These are phyloP conservation scores for Diceros bicornis DNA, from an alignment of 2,797 vertebrate genomes.

Conservation along the genomic window DNA sequence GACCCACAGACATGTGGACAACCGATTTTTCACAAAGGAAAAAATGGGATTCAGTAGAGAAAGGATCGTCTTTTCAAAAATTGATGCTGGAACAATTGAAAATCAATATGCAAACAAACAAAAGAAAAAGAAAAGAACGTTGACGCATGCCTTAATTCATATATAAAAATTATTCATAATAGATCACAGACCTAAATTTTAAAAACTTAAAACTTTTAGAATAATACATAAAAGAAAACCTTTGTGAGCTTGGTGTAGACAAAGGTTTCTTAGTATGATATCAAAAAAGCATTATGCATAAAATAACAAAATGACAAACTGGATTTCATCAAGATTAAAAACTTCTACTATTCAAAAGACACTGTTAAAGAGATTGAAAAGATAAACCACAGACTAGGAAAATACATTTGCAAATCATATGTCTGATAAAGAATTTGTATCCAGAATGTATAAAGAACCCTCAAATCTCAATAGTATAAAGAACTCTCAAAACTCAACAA, in stretches of 20 bases:
- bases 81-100: neutral
- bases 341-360: neutral
- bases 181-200: neutral
- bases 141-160: neutral
- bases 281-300: neutral
- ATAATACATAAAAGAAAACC: neutral
- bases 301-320: neutral
- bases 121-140: neutral
- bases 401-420: neutral
- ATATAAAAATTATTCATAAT: neutral
- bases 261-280: neutral
- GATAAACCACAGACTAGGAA: neutral
- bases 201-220: slow-evolving; percentile 38
- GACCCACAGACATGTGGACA: neutral
- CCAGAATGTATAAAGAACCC: neutral
- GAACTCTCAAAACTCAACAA: slow-evolving; percentile 8
- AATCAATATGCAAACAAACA: neutral
- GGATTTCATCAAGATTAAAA: neutral
- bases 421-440: slow-evolving; percentile 5
- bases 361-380: slow-evolving; percentile 27
- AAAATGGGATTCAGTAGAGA: neutral
- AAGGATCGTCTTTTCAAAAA: neutral
- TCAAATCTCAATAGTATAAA: neutral
- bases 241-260: neutral
- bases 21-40: neutral